Evolutionary conservation across 2,113 vertebrate genomes (phyloP).

Genomic region (Camelus dromedarius): DNA sequence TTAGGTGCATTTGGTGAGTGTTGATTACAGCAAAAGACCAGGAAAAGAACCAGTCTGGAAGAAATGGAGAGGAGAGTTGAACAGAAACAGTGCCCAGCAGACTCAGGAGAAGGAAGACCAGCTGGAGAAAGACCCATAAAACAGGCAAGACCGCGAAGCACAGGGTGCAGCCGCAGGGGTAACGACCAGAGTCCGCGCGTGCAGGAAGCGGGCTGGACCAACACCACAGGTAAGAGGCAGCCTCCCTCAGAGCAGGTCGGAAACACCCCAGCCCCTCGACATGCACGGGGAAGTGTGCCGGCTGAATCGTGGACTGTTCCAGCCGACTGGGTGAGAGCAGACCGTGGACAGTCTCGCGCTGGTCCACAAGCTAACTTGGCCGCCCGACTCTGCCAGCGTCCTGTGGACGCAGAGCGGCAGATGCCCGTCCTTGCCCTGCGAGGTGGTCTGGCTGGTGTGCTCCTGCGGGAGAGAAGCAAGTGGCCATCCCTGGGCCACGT

Average conservation of each 20-base stretch:
- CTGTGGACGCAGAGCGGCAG: too few relatives aligned
- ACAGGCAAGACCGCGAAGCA: accelerated
- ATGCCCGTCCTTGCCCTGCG: too few relatives aligned
- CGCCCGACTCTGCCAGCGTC: not conserved
- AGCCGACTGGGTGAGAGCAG: accelerated
- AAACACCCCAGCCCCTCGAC: accelerated
- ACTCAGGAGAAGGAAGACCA: not conserved
- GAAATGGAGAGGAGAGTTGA: not conserved
- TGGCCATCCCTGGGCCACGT: too few relatives aligned
- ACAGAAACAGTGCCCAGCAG: accelerated
- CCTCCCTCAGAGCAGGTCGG: accelerated
- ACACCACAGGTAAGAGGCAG: not conserved
- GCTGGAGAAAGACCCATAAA: accelerated
- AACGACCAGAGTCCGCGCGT: accelerated
- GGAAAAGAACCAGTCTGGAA: not conserved
- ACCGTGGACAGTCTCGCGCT: accelerated
- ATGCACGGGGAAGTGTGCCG: accelerated
- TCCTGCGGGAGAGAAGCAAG: not conserved
- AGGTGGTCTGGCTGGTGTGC: not conserved
- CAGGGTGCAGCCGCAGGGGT: accelerated
- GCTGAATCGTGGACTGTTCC: too few relatives aligned
- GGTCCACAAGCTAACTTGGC: not conserved
- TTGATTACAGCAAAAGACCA: not conserved
- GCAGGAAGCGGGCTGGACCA: not conserved
- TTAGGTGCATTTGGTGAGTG: too few relatives aligned